A percentile compares a stretch with the other conserved stretches of the same genome.
Conservation (phyloP, 2,113 vertebrate genomes). For the Struthidea cinerea region DNA sequence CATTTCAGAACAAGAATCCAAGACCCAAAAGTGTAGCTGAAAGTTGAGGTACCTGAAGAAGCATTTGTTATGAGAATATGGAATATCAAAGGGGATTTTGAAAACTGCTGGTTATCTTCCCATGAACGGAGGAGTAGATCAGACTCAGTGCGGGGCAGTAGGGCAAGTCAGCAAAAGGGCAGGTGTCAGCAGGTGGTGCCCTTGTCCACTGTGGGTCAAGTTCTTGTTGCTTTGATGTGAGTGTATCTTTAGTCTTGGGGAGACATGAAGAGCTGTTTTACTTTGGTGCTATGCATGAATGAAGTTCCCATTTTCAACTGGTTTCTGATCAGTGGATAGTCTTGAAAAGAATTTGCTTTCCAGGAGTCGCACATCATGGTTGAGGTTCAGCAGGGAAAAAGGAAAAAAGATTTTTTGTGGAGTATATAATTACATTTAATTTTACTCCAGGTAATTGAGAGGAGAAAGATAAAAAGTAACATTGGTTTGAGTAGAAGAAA, state of each 20-base stretch:
- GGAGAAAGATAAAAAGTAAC: background rate
- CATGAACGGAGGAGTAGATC: background rate
- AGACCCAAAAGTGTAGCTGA: background rate
- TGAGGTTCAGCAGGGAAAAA: background rate
- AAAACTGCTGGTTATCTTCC: background rate
- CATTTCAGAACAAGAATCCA: background rate
- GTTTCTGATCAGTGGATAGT: background rate
- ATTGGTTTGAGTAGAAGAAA: background rate
- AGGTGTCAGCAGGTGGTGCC: conserved; percentile 2
- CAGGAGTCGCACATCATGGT: background rate
- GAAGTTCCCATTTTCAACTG: background rate
- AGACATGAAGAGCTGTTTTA: background rate
- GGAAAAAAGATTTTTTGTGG: background rate
- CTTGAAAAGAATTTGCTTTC: background rate
- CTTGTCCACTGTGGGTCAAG: background rate
- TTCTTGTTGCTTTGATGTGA: background rate
- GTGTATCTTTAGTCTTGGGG: background rate
- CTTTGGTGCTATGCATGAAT: background rate
- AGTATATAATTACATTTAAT: background rate
- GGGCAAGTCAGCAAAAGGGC: background rate
- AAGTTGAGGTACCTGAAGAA: background rate
- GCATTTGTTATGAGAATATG: background rate
- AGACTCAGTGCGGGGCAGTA: background rate
- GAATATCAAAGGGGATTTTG: background rate
- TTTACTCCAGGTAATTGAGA: background rate